A percentile compares a stretch with the other conserved stretches of the same genome.
These are phyloP conservation scores for Tetragnatha versicolor DNA, from an alignment of 1,140 invertebrate species.

Conservation along the genomic window DNA sequence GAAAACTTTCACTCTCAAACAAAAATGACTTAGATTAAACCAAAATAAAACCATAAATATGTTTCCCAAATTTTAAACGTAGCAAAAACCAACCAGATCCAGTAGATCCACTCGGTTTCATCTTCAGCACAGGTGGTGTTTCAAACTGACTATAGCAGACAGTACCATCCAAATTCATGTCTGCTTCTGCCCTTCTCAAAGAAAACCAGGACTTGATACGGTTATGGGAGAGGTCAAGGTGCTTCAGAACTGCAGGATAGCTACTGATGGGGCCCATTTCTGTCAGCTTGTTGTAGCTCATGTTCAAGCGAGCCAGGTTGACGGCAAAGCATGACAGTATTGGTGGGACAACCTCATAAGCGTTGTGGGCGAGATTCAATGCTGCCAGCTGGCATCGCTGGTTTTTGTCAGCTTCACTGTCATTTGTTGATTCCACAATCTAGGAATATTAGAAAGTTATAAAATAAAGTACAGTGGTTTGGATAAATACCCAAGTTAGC, in stretches of 20 bases:
- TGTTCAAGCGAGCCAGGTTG: slow-evolving; percentile 83
- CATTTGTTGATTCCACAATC: slow-evolving; percentile 63
- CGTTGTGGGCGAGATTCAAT: slow-evolving; percentile 90
- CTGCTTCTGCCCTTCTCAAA: slow-evolving; percentile 27
- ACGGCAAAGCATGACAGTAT: slow-evolving; percentile 89
- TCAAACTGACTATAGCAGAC: slow-evolving; percentile 52
- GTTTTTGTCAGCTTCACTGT: slow-evolving; percentile 42
- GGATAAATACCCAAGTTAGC: too few species aligned
- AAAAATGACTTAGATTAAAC: too few species aligned
- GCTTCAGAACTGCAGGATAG: slow-evolving; percentile 86
- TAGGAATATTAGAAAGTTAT: too few species aligned
- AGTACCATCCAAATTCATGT: slow-evolving; percentile 17
- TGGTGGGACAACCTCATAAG: slow-evolving; percentile 83
- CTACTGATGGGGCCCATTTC: slow-evolving; percentile 86
- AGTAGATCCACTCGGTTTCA: slow-evolving; percentile 27
- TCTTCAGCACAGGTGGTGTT: slow-evolving; percentile 11
- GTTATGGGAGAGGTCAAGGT: slow-evolving; percentile 93
- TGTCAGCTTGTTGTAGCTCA: slow-evolving; percentile 81
- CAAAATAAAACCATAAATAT: too few species aligned
- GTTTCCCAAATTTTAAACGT: too few species aligned
- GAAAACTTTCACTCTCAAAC: too few species aligned
- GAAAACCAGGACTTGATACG: slow-evolving; percentile 84
- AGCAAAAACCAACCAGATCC: slow-evolving; percentile 37
- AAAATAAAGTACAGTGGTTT: too few species aligned
- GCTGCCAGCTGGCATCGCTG: slow-evolving; percentile 71